phyloP scores from a whole-genome alignment of 64 coral and sea anemone species.

The Montipora sp. region DNA sequence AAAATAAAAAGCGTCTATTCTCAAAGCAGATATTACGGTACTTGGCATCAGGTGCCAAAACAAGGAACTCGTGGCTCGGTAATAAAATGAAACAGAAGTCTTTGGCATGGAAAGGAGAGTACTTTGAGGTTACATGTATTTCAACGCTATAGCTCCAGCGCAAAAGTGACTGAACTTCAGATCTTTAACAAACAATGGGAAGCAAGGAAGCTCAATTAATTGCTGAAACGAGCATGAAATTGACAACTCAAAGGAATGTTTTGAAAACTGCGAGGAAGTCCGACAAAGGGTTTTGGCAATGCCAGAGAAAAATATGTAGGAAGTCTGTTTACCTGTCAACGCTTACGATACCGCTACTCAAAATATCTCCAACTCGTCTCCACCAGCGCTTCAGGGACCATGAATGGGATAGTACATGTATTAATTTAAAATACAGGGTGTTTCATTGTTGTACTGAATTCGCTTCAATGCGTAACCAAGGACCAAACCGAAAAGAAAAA shows the following conservation, averaged over 20 bases:
- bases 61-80: background rate
- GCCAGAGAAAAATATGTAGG: background rate
- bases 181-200: background rate
- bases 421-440: background rate
- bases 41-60: background rate
- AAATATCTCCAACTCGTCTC: background rate
- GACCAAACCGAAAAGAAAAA: conserved; percentile 27
- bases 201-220: background rate
- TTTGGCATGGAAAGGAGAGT: background rate
- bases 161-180: background rate
- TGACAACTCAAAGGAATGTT: background rate
- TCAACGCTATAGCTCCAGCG: background rate
- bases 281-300: background rate
- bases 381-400: background rate
- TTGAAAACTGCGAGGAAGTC: background rate
- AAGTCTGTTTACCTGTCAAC: background rate
- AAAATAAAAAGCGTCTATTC: background rate
- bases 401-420: background rate
- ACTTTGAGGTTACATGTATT: background rate
- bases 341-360: background rate
- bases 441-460: conserved; percentile 1
- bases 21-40: background rate
- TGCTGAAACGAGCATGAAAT: conserved; percentile 25
- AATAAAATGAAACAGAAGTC: background rate
- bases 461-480: conserved; percentile 23